These are phyloP conservation scores for Bimastos eiseni DNA, from an alignment of 2,888 invertebrate genomes.

Conservation along the genomic window DNA sequence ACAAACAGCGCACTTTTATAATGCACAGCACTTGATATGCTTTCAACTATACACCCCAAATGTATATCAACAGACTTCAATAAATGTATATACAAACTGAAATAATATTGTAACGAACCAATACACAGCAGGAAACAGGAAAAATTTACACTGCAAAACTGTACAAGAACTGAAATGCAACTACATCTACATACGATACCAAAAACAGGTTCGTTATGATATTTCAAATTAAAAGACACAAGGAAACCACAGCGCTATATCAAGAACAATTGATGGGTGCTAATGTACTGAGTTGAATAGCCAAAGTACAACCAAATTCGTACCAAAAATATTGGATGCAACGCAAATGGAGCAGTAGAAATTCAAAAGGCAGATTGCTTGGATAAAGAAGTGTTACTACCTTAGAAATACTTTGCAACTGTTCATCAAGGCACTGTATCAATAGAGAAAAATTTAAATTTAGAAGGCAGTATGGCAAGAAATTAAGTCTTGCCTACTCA, in stretches of 20 bases:
- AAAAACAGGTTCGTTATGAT: too few relatives aligned
- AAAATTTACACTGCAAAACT: neutral
- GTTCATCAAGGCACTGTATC: neutral
- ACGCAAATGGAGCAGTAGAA: neutral
- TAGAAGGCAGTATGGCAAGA: too few relatives aligned
- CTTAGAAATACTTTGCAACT: neutral
- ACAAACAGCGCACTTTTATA: neutral
- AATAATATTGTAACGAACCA: neutral
- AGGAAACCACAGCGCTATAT: too few relatives aligned
- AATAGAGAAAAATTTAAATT: neutral
- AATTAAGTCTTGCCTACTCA: too few relatives aligned
- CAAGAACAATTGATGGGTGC: too few relatives aligned
- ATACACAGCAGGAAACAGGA: neutral
- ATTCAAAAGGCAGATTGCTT: neutral
- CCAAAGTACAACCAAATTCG: too few relatives aligned
- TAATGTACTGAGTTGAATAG: too few relatives aligned
- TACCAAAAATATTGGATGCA: neutral
- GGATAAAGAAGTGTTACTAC: neutral
- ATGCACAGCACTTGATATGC: neutral
- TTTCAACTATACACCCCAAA: conserved; percentile 6
- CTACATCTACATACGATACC: neutral
- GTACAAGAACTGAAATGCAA: neutral
- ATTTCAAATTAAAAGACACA: too few relatives aligned
- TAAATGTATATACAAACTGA: neutral
- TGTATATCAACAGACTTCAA: neutral